Evolutionary conservation across 30 jellyfish, hydroid and myxozoan species (phyloP).

Genomic region (Aurelia sp.): DNA sequence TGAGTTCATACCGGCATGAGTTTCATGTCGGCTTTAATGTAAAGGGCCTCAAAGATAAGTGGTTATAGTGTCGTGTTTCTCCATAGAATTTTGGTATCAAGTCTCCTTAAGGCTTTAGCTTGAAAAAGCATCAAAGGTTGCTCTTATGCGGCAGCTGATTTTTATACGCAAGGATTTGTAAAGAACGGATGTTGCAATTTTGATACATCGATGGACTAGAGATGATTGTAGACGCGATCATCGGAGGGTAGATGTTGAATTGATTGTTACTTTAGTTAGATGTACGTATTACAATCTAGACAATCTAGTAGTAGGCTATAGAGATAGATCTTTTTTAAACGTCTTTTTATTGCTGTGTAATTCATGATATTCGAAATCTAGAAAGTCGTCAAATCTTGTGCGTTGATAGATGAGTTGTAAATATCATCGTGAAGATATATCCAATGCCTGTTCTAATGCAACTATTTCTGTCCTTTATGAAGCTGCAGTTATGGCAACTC

Average conservation of each 20-base stretch:
- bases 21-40: too few species aligned
- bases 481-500: too few species aligned
- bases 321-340: neutral
- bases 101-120: too few species aligned
- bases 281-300: neutral
- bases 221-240: conserved; percentile 1
- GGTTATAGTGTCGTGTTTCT: too few species aligned
- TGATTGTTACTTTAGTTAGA: neutral
- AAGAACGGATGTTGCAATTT: conserved; percentile 26
- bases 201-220: conserved; percentile 32
- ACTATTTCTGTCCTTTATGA: neutral
- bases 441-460: neutral
- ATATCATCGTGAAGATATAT: too few species aligned
- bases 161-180: conserved; percentile 30
- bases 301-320: conserved; percentile 2
- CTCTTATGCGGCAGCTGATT: conserved; percentile 41
- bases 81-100: too few species aligned
- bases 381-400: too few species aligned
- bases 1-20: too few species aligned
- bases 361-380: neutral
- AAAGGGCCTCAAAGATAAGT: too few species aligned
- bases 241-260: too few species aligned
- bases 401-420: too few species aligned
- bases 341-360: conserved; percentile 5
- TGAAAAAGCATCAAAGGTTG: neutral